Conservation (phyloP, 2,113 vertebrate genomes). For the Callocephalon fimbriatum region DNA sequence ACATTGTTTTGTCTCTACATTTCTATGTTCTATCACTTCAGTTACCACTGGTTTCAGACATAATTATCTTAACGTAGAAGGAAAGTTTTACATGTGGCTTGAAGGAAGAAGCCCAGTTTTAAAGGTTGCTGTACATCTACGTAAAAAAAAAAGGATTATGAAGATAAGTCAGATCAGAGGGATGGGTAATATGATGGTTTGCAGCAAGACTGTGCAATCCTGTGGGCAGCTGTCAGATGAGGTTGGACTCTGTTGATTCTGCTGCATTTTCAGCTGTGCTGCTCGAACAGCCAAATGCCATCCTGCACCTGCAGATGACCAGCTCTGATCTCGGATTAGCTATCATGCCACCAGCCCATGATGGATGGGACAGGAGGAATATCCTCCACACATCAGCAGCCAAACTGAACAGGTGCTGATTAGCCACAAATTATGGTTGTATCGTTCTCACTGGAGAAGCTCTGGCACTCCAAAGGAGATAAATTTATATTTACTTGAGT, state of each 20-base stretch:
- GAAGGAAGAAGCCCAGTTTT: not conserved
- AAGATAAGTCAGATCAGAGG: not conserved
- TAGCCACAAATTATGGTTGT: not conserved
- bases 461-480: not conserved
- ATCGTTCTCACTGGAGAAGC: not conserved
- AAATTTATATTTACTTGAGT: not conserved
- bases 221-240: not conserved
- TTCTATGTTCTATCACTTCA: not conserved
- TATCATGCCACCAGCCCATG: rapidly evolving
- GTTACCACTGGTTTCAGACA: not conserved
- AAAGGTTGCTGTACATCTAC: not conserved
- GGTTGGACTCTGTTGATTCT: not conserved
- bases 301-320: not conserved
- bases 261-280: not conserved
- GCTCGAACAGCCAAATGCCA: not conserved
- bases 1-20: not conserved
- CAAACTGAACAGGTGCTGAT: rapidly evolving
- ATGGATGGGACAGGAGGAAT: not conserved
- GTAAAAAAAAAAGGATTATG: not conserved
- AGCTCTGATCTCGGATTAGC: not conserved
- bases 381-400: not conserved
- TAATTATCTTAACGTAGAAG: not conserved
- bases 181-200: rapidly evolving
- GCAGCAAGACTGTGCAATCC: not conserved
- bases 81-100: not conserved